A percentile compares a stretch with the other conserved stretches of the same genome.
Evolutionary conservation across 2,888 invertebrate genomes (phyloP).

Genomic region (Harmothoe impar): DNA sequence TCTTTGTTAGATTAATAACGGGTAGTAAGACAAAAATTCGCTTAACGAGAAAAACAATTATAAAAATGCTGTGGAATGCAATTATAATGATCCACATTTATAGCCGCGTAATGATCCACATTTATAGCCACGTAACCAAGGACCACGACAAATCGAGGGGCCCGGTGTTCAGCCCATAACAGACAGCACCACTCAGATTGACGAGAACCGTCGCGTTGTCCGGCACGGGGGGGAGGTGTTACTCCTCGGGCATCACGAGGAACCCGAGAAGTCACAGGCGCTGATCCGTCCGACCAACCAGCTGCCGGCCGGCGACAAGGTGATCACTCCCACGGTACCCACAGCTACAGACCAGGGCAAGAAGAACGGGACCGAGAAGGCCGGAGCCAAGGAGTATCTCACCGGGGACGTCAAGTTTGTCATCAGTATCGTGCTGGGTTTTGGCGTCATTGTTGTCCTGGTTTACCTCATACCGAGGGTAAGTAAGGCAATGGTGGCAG

Average conservation of each 20-base stretch:
- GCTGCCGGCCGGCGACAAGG: constrained; percentile 69
- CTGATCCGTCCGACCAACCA: constrained; percentile 76
- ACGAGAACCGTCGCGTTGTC: constrained; percentile 69
- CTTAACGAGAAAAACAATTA: too few species aligned
- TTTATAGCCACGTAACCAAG: constrained; percentile 54
- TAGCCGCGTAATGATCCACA: too few species aligned
- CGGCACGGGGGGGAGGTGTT: constrained; percentile 73
- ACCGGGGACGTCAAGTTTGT: constrained; percentile 76
- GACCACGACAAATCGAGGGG: constrained; percentile 64
- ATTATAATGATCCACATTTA: too few species aligned
- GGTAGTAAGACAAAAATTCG: too few species aligned
- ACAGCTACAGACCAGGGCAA: background rate
- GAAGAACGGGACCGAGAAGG: background rate
- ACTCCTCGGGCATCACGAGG: constrained; percentile 80
- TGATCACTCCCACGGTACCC: background rate
- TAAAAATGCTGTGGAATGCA: too few species aligned
- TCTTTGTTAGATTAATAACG: too few species aligned
- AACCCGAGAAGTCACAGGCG: constrained; percentile 77
- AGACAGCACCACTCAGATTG: constrained; percentile 18
- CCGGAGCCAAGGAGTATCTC: constrained; percentile 68
- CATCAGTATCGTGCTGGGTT: constrained; percentile 72
- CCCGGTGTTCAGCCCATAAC: constrained; percentile 64
- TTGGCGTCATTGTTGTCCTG: constrained; percentile 74
- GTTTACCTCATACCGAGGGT: constrained; percentile 74
- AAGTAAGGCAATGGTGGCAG: constrained; percentile 60